Conservation (phyloP, 2,888 invertebrate genomes). For the Galeruca laticollis region DNA sequence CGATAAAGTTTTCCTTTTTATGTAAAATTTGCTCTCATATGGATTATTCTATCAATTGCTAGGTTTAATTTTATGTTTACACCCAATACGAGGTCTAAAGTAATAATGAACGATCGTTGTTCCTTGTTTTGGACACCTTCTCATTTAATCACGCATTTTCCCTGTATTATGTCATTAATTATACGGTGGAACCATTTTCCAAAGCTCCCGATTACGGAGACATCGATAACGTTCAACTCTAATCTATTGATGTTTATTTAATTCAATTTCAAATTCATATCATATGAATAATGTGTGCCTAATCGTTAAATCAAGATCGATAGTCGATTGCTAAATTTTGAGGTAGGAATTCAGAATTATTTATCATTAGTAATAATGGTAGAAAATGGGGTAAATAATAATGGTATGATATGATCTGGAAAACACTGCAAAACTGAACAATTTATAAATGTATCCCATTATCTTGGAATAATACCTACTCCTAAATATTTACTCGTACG, state of each 20-base stretch:
- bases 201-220: constrained; percentile 9
- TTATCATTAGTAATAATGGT: neutral
- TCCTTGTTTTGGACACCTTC: no score
- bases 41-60: no score
- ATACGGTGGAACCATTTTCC: constrained; percentile 5
- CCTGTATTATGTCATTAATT: neutral
- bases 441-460: no score
- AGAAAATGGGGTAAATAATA: neutral
- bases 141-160: neutral
- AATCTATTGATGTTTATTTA: constrained; percentile 41
- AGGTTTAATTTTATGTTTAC: no score
- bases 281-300: constrained; percentile 38
- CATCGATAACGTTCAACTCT: constrained; percentile 23
- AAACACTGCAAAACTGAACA: no score
- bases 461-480: no score
- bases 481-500: no score
- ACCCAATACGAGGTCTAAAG: no score
- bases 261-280: constrained; percentile 41
- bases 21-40: no score
- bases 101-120: no score
- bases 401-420: no score
- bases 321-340: constrained; percentile 17
- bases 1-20: no score
- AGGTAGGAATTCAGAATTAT: constrained; percentile 4
- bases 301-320: constrained; percentile 40